phyloP scores from a whole-genome alignment of 2,888 invertebrate species.

The Drosophila pseudotalamancana region DNA sequence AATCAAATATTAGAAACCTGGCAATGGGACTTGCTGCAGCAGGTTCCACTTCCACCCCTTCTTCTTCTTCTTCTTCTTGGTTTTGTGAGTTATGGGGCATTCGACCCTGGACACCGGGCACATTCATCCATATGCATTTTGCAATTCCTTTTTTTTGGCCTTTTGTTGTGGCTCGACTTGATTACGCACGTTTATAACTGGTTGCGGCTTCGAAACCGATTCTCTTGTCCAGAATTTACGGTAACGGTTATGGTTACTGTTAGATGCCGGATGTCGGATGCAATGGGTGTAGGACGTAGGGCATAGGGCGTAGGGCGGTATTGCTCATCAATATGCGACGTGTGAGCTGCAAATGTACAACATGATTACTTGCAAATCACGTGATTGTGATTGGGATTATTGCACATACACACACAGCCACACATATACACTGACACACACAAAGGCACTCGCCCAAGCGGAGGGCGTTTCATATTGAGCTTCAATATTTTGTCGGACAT shows the following conservation, averaged over 20 bases:
- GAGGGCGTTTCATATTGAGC: slow-evolving; percentile 16
- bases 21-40: slow-evolving; percentile 5
- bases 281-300: background rate
- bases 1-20: slow-evolving; percentile 69
- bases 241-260: slow-evolving; percentile 45
- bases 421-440: slow-evolving; percentile 7
- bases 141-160: slow-evolving; percentile 45
- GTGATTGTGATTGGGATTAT: slow-evolving; percentile 74
- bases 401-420: slow-evolving; percentile 37
- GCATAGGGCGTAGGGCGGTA: background rate
- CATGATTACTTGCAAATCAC: slow-evolving; percentile 80
- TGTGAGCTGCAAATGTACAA: slow-evolving; percentile 72
- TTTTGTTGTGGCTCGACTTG: slow-evolving; percentile 67
- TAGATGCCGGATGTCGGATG: background rate
- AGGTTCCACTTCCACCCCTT: too few species aligned
- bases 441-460: background rate
- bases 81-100: slow-evolving; percentile 52
- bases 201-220: slow-evolving; percentile 39
- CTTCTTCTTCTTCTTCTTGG: too few species aligned
- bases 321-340: slow-evolving; percentile 73
- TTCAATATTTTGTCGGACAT: slow-evolving; percentile 26
- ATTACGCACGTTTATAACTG: slow-evolving; percentile 77
- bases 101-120: slow-evolving; percentile 34
- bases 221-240: slow-evolving; percentile 29
- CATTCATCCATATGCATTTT: slow-evolving; percentile 47